Evolutionary conservation across 2,797 vertebrate genomes (phyloP), one percentile per base, ranked within the genome.

Genomic region (Hemibagrus guttatus): DNA sequence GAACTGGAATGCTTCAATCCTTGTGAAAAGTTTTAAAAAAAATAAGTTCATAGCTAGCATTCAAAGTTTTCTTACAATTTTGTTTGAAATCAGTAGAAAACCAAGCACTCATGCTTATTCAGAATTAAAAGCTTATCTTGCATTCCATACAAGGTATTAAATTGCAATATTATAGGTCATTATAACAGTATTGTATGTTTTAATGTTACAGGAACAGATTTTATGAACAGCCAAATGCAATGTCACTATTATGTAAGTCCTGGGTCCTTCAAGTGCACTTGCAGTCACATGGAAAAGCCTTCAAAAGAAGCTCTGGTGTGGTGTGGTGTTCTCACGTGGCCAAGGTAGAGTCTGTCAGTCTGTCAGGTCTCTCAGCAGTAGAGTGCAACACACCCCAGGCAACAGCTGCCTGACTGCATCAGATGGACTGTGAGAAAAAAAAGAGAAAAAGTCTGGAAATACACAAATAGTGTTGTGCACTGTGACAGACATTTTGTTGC

Each of bases 391-490:
- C 23, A 78, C 87, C 90, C 85, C 83, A 86, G 76, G 82, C 84
- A 68, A 83, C 68, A 82, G 49, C 81, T 87, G 88, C 56, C 90
- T 88, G 75, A 86, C 54, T 80, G 78, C 63, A 88, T 91, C 81
- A 87, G 86, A 86, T 76, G 64, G 61, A 63, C 86, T 83, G 84
- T 46, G n/a, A 84, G 63, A 81, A 90, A 93, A 90, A 94, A 88
- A 94, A 95, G 92, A 94, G 90, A 91, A 88, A n/a, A 26, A 90
- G 87, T 92, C 90, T 91, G 89, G 83, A 89, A 91, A 86, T 83
- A 93, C 87, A 89, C 84, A 89, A 94, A 87, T 91, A 87, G 90
- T 91, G 91, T 91, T 90, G 88, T 92, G 91, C 90, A 91, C 31
- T 54, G 63, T 82, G 46, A 31, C 28, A 31, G 9, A 13, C 52